Conservation (phyloP, 1,140 invertebrate genomes). For the Archivesica marissinica region DNA sequence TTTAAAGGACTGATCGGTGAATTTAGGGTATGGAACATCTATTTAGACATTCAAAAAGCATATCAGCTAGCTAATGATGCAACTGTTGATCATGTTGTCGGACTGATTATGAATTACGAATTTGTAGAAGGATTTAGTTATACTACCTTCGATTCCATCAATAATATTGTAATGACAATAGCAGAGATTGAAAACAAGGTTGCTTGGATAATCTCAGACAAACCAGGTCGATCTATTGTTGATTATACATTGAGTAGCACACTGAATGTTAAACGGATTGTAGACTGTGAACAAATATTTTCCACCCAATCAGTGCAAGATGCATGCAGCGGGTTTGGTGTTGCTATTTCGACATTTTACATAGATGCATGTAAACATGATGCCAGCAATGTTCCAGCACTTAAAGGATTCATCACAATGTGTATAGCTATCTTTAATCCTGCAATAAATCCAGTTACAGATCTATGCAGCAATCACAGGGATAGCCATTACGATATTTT, state of each 20-base stretch:
- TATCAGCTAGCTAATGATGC: constrained; percentile 20
- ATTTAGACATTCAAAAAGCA: constrained; percentile 16
- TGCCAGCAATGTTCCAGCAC: constrained; percentile 40
- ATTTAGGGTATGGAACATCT: constrained; percentile 62
- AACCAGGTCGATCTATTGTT: neutral
- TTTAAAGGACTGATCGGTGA: constrained; percentile 58
- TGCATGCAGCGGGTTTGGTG: constrained; percentile 51
- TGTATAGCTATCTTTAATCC: constrained; percentile 50
- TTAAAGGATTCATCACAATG: constrained; percentile 25
- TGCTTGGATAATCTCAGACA: constrained; percentile 48
- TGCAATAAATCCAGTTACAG: constrained; percentile 14
- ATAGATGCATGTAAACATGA: constrained; percentile 55
- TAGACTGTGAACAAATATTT: constrained; percentile 40
- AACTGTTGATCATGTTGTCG: neutral
- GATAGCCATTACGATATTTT: constrained; percentile 44
- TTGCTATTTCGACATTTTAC: constrained; percentile 50
- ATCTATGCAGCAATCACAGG: constrained; percentile 49
- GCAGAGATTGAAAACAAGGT: constrained; percentile 22
- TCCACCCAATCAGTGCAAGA: constrained; percentile 7
- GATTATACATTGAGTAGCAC: neutral
- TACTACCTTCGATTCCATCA: constrained; percentile 36
- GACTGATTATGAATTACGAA: constrained; percentile 43
- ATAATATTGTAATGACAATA: constrained; percentile 36
- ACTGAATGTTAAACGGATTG: neutral
- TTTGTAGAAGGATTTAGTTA: constrained; percentile 58